Evolutionary conservation across 37 sponge, comb jelly and placozoan genomes (phyloP).

Genomic region (Corticium candelabrum): DNA sequence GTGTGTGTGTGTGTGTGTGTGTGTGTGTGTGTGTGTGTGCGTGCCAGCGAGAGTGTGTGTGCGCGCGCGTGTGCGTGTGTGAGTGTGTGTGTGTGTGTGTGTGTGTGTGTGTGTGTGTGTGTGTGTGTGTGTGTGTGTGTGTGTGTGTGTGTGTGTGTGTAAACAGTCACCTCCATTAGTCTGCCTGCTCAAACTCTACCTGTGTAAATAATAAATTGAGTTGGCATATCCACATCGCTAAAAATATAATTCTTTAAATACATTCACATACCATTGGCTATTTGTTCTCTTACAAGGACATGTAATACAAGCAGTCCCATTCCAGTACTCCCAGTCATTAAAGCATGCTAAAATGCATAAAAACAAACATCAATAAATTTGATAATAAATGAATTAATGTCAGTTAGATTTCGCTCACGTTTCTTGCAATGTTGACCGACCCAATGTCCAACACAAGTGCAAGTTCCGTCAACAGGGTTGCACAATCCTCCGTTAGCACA

Average conservation of each 20-base stretch:
- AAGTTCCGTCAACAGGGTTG: too few relatives aligned
- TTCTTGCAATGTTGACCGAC: too few relatives aligned
- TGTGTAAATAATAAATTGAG: not conserved
- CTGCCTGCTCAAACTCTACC: not conserved
- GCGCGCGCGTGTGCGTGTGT: too few relatives aligned
- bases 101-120: constrained; percentile 5
- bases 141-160: constrained; percentile 5
- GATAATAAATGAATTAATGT: too few relatives aligned
- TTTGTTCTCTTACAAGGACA: too few relatives aligned
- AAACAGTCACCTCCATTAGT: not conserved
- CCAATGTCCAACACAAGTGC: too few relatives aligned
- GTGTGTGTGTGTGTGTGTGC: constrained; percentile 2
- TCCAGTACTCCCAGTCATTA: too few relatives aligned
- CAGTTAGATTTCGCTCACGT: not conserved
- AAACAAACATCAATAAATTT: not conserved
- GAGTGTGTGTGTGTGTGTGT: constrained; percentile 3
- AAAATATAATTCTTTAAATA: too few relatives aligned
- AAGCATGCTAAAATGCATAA: not conserved
- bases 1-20: constrained; percentile 5
- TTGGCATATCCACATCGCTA: too few relatives aligned
- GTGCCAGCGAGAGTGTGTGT: not conserved
- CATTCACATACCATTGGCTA: too few relatives aligned
- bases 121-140: not conserved
- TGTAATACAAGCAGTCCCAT: too few relatives aligned
- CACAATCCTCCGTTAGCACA: too few relatives aligned